Conservation (phyloP, 2,113 vertebrate genomes). For the Spea bombifrons region DNA sequence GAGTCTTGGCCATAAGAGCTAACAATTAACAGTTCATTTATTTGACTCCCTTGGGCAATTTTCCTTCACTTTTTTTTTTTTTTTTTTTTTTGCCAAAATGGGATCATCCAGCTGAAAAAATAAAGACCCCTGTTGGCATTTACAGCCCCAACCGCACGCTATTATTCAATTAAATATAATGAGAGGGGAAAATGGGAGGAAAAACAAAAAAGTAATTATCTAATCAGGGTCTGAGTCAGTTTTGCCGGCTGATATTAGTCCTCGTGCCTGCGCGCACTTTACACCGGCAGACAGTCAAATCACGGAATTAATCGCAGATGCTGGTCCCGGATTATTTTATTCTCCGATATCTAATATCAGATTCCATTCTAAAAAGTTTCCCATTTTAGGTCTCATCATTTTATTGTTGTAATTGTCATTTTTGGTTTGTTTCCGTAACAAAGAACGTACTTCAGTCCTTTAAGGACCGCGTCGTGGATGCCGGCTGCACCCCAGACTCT, state of each 20-base stretch:
- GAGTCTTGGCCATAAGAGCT: constrained; percentile 38
- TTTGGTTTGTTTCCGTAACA: too few relatives aligned
- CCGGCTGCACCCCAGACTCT: too few relatives aligned
- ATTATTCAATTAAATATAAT: constrained; percentile 48
- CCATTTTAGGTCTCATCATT: too few relatives aligned
- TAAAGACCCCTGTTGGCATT: constrained; percentile 16
- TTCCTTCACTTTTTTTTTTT: neutral
- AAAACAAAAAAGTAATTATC: constrained; percentile 46
- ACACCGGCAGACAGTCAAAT: constrained; percentile 16
- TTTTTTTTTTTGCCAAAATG: constrained; percentile 1
- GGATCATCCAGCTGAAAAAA: constrained; percentile 41
- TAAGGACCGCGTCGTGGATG: too few relatives aligned
- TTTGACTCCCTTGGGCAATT: neutral
- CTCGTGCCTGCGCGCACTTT: constrained; percentile 13
- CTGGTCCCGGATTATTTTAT: neutral
- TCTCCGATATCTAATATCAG: neutral
- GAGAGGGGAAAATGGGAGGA: constrained; percentile 20
- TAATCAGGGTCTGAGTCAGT: constrained; percentile 31
- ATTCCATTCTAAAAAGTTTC: too few relatives aligned
- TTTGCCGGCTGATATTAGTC: constrained; percentile 23
- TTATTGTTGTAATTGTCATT: too few relatives aligned
- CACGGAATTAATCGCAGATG: constrained; percentile 12
- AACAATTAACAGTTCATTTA: constrained; percentile 44
- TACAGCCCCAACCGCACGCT: constrained; percentile 29
- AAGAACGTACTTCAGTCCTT: too few relatives aligned